Conservation (phyloP, 2,888 invertebrate genomes). For the Apocheima hispidaria region DNA sequence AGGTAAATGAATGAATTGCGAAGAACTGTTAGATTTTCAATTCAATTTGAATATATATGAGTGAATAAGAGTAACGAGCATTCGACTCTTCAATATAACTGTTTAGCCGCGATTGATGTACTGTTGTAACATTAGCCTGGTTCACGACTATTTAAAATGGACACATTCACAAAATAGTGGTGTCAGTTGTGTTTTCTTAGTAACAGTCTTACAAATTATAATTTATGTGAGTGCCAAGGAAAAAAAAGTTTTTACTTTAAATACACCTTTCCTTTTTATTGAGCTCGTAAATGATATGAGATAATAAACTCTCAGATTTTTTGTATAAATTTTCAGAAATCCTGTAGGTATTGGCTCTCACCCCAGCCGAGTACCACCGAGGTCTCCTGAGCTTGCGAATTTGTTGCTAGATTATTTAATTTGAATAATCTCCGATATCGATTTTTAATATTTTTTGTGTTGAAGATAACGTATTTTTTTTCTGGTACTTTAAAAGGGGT, state of each 20-base stretch:
- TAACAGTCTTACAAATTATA: conserved; percentile 7
- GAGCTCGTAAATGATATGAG: too few species aligned
- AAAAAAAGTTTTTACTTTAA: background rate
- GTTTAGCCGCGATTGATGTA: conserved; percentile 21
- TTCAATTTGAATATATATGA: conserved; percentile 30
- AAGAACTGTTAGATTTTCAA: conserved; percentile 29
- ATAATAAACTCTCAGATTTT: too few species aligned
- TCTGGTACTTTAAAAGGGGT: too few species aligned
- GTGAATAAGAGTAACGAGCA: conserved; percentile 17
- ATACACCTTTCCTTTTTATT: too few species aligned
- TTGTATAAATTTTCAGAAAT: too few species aligned
- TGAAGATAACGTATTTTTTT: too few species aligned
- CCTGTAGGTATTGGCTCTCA: too few species aligned
- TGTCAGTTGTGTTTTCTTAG: conserved; percentile 7
- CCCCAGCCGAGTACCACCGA: too few species aligned
- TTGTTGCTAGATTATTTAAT: too few species aligned
- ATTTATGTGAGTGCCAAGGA: background rate
- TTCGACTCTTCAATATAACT: conserved; percentile 12
- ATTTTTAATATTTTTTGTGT: too few species aligned
- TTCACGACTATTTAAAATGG: conserved; percentile 17
- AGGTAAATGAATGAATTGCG: conserved; percentile 20
- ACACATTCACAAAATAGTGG: conserved; percentile 10
- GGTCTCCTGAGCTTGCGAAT: too few species aligned
- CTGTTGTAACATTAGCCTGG: conserved; percentile 30
- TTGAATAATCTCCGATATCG: too few species aligned